Evolutionary conservation across 53 echinoderm and acorn worm species (phyloP).

Genomic region (Pentamera pediparva): DNA sequence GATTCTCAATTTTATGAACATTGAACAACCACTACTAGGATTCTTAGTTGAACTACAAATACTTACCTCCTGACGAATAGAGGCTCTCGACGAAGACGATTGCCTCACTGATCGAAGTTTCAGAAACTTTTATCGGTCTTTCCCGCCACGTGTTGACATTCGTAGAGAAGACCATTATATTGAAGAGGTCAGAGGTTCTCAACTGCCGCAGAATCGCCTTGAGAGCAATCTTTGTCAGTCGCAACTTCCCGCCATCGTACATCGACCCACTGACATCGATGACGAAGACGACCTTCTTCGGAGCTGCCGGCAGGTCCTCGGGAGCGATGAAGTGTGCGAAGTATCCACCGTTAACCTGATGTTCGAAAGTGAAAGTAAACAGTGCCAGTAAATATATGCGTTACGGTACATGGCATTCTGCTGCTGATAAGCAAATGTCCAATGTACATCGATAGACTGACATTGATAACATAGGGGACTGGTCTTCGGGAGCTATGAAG

Average conservation of each 20-base stretch:
- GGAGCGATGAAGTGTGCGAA: slow-evolving; percentile 94
- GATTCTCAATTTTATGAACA: too few relatives aligned
- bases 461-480: slow-evolving; percentile 84
- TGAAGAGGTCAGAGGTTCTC: slow-evolving; percentile 48
- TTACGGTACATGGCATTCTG: too few relatives aligned
- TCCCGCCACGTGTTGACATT: slow-evolving; percentile 13
- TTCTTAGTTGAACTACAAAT: too few relatives aligned
- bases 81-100: slow-evolving; percentile 17
- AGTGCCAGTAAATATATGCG: too few relatives aligned
- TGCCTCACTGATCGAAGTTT: slow-evolving; percentile 5
- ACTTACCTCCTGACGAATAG: slow-evolving; percentile 43
- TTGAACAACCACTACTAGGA: too few relatives aligned
- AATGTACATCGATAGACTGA: slow-evolving; percentile 82
- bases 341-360: slow-evolving; percentile 87
- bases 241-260: slow-evolving; percentile 58
- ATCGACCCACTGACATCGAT: slow-evolving; percentile 93
- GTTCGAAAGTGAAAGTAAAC: too few relatives aligned
- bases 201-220: slow-evolving; percentile 65
- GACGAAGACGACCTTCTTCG: slow-evolving; percentile 84
- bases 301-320: slow-evolving; percentile 53
- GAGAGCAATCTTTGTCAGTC: slow-evolving; percentile 65
- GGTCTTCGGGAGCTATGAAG: slow-evolving; percentile 73
- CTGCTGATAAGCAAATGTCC: too few relatives aligned
- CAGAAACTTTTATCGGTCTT: slow-evolving; percentile 14
- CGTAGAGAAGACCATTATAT: slow-evolving; percentile 40